Base-by-base conservation (phyloP, 2,888 invertebrate genomes). In the Eupeodes luniger region DNA sequence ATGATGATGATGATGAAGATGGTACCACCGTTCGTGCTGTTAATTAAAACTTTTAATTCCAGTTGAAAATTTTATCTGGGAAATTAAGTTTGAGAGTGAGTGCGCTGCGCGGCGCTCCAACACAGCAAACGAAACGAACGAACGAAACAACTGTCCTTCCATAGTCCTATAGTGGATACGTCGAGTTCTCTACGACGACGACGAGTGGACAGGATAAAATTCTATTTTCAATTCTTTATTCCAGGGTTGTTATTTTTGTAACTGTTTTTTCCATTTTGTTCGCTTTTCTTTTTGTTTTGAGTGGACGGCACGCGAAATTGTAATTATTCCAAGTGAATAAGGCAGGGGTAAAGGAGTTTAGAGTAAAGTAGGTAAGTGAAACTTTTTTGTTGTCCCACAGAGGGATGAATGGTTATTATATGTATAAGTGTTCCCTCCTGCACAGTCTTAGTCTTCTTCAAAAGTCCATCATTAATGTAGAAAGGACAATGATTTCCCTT, bases 21-120 rank as follows among this genome's bases (percentile, higher is more conserved):
- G 74, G 74, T 70, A 55, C 70, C 74, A 70, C 64, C 85, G 77
- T 83, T 87, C 78, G 81, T 85, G 89, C 78, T 90, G 90, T 89
- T 90, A 90, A 90, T 90, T 90, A 90, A 90, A 90, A 90, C 88
- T 90, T 90, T 90, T 90, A 90, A 90, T 89, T 90, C 90, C 90
- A 90, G 90, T 89, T 90, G 89, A 90, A 90, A 90, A 90, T 90
- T 89, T 89, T 89, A 89, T 89, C 89, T 85, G 85, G 81, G 85
- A 89, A 85, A 89, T 89, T 89, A 89, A 88, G 88, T 85, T 88
- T 66, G 70, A 77, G 79, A 85, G 75, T 70, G 66, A 75, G 72
- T 47, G 77, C 59, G 76, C 27, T 1, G 27, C 27, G 2, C 27
- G 27, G 27, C 51, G 44, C 72, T 59, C 72, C 72, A 81, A 53